A percentile compares a stretch with the other conserved stretches of the same genome.
phyloP scores from a whole-genome alignment of 2,797 vertebrate genomes.

The Clarias laeviceps region DNA sequence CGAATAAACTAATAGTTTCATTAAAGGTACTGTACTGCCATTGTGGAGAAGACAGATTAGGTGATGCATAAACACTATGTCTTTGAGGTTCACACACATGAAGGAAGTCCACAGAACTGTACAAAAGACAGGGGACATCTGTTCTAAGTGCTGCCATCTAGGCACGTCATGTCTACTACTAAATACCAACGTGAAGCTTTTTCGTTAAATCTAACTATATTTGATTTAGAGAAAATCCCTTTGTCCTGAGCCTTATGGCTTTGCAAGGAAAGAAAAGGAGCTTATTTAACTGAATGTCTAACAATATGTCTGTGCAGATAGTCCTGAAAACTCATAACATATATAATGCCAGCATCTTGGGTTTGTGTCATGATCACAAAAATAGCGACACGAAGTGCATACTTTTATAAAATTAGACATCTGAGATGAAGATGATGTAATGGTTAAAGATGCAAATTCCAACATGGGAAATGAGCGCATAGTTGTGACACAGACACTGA shows the following conservation, averaged over 20 bases:
- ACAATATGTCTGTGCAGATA: conserved; percentile 2
- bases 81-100: background rate
- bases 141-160: background rate
- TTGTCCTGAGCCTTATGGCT: conserved; percentile 2
- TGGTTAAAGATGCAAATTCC: conserved; percentile 20
- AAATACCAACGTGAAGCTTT: background rate
- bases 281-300: background rate
- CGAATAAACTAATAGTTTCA: background rate
- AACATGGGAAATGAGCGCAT: conserved; percentile 52
- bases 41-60: background rate
- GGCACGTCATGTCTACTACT: background rate
- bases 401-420: conserved; percentile 63
- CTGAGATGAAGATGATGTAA: background rate
- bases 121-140: background rate
- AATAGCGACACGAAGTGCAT: conserved; percentile 20
- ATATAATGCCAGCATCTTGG: background rate
- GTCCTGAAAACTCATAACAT: conserved; percentile 7
- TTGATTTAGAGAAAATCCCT: background rate
- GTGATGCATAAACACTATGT: background rate
- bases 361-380: background rate
- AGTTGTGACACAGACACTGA: conserved; percentile 58
- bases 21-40: background rate
- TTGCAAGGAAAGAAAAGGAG: background rate
- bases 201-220: background rate
- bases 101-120: background rate